Evolutionary conservation across 64 coral and sea anemone genomes (phyloP).

Genomic region (Montipora cactus): DNA sequence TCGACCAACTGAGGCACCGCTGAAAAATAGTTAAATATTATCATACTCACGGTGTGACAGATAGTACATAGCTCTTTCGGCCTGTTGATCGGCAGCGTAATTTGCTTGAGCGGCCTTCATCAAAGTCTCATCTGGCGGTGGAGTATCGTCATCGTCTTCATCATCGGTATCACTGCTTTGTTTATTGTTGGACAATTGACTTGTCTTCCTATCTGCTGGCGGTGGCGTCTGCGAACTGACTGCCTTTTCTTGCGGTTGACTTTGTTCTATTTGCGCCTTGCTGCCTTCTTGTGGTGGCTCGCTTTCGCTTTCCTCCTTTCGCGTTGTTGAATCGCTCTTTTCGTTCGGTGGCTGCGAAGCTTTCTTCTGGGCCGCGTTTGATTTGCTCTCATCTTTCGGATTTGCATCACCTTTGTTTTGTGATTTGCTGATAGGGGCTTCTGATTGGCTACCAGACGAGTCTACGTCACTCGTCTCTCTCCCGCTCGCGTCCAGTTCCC

Average conservation of each 20-base stretch:
- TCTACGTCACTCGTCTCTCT: slow-evolving; percentile 9
- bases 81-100: slow-evolving; percentile 33
- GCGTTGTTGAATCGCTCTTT: neutral
- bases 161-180: neutral
- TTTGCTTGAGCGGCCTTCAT: slow-evolving; percentile 12
- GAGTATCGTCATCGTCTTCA: neutral
- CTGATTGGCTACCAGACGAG: slow-evolving; percentile 31
- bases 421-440: neutral
- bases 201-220: neutral
- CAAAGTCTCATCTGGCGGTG: slow-evolving; percentile 11
- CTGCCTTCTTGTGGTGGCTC: neutral
- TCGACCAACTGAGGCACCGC: too few species aligned
- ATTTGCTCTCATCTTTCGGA: neutral
- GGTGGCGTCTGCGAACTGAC: neutral
- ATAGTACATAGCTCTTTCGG: neutral
- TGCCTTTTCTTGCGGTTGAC: neutral
- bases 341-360: neutral
- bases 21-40: too few species aligned
- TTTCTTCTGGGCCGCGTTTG: neutral
- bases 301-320: neutral
- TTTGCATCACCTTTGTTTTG: neutral
- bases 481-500: slow-evolving; percentile 12
- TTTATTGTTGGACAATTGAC: neutral
- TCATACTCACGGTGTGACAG: neutral
- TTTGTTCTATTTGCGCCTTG: neutral